Conservation (phyloP, 35 echinoderm and acorn worm species). For the Patiria miniata region DNA sequence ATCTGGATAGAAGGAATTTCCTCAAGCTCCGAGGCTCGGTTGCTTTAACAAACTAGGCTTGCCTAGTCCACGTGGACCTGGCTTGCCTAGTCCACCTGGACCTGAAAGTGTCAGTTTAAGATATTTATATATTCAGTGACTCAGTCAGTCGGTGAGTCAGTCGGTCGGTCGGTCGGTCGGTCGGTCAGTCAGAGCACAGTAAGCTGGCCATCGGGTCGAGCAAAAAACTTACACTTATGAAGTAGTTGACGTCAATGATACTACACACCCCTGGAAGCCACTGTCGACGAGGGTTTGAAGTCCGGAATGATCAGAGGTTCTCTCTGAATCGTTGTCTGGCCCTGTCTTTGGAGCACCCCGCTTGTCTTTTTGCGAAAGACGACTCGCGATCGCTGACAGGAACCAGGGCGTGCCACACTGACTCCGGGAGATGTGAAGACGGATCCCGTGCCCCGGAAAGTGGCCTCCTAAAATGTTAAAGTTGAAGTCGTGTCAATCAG, state of each 20-base stretch:
- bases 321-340: background rate
- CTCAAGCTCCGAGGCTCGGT: too few species aligned
- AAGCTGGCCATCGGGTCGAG: too few species aligned
- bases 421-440: background rate
- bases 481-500: background rate
- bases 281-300: background rate
- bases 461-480: background rate
- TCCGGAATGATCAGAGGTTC: background rate
- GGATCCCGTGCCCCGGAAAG: background rate
- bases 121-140: too few species aligned
- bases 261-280: background rate
- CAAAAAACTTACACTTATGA: background rate
- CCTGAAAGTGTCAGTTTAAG: too few species aligned
- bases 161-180: too few species aligned
- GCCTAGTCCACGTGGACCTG: too few species aligned
- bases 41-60: too few species aligned
- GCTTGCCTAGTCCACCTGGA: too few species aligned
- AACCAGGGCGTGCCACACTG: background rate
- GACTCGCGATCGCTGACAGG: background rate
- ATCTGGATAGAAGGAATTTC: too few species aligned
- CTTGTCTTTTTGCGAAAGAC: background rate
- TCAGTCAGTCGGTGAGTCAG: too few species aligned
- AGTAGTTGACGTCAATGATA: slow-evolving; percentile 15
- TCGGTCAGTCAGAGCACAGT: too few species aligned
- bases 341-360: background rate